Percentiles rank a stretch among this genome's conserved stretches.
Evolutionary conservation across 1,140 invertebrate genomes (phyloP).

Genomic region (Calycopis cecrops): DNA sequence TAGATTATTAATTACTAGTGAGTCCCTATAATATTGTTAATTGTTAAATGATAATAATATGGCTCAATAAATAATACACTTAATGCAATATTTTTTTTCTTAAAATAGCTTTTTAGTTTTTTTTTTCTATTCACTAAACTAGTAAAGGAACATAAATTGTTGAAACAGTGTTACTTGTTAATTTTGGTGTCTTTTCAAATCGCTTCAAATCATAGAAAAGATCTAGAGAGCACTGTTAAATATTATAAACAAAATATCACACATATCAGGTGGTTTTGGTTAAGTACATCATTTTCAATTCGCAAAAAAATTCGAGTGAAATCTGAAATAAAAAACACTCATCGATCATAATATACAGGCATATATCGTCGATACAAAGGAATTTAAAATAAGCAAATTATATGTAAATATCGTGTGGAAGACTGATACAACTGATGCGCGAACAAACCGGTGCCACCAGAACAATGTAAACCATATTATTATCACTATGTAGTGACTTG

Average conservation of each 20-base stretch:
- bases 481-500: slow-evolving; percentile 32
- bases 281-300: slow-evolving; percentile 57
- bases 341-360: slow-evolving; percentile 2
- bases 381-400: slow-evolving; percentile 3
- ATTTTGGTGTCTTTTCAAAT: slow-evolving; percentile 28
- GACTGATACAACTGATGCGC: background rate
- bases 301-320: slow-evolving; percentile 28
- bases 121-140: slow-evolving; percentile 12
- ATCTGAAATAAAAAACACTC: slow-evolving; percentile 30
- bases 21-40: slow-evolving; percentile 46
- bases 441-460: background rate
- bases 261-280: slow-evolving; percentile 60
- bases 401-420: slow-evolving; percentile 26
- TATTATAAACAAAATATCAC: slow-evolving; percentile 66
- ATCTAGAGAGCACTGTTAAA: slow-evolving; percentile 53
- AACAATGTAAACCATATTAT: slow-evolving; percentile 42
- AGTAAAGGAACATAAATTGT: slow-evolving; percentile 37
- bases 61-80: slow-evolving; percentile 42
- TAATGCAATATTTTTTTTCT: slow-evolving; percentile 9
- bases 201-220: slow-evolving; percentile 31
- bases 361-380: background rate
- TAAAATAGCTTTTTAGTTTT: slow-evolving; percentile 9
- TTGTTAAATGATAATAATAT: slow-evolving; percentile 57
- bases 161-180: slow-evolving; percentile 9
- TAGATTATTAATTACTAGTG: slow-evolving; percentile 49